phyloP scores from a whole-genome alignment of 2,113 vertebrate genomes.

The Merops nubicus region DNA sequence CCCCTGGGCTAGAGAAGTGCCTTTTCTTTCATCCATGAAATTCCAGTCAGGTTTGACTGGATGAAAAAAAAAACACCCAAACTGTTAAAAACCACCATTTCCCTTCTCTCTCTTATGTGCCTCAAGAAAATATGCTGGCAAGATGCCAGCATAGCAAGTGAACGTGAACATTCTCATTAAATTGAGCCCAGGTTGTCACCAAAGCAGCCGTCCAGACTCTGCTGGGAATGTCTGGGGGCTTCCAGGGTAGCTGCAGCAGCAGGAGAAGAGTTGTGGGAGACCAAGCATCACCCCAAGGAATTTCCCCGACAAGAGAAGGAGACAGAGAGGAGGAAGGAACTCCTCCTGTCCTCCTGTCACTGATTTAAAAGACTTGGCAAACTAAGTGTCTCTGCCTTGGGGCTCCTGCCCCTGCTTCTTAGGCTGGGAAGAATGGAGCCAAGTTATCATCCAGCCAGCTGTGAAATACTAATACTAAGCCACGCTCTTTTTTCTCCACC shows the following conservation, averaged over 20 bases:
- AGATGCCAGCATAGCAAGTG: slow-evolving; percentile 29
- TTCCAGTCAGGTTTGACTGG: slow-evolving; percentile 65
- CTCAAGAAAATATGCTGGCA: slow-evolving; percentile 41
- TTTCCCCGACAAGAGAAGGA: neutral
- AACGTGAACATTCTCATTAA: slow-evolving; percentile 49
- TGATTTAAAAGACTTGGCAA: slow-evolving; percentile 5
- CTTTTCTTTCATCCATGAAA: slow-evolving; percentile 69
- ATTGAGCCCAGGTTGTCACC: slow-evolving; percentile 57
- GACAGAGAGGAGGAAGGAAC: neutral
- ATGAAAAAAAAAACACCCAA: neutral
- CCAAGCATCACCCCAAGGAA: neutral
- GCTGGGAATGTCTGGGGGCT: slow-evolving; percentile 45
- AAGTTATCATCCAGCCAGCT: neutral
- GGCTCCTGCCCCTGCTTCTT: neutral
- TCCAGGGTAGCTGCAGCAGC: slow-evolving; percentile 18
- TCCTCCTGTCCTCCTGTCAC: neutral
- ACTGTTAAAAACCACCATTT: slow-evolving; percentile 54
- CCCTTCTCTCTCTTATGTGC: slow-evolving; percentile 52
- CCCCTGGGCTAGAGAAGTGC: slow-evolving; percentile 58
- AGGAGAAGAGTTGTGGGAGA: neutral
- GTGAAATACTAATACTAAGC: neutral
- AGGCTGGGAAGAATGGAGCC: neutral
- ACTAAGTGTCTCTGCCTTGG: neutral
- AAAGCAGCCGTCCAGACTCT: slow-evolving; percentile 38
- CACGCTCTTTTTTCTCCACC: neutral